phyloP scores from a whole-genome alignment of 2,113 vertebrate genomes.

The Salvelinus fontinalis region DNA sequence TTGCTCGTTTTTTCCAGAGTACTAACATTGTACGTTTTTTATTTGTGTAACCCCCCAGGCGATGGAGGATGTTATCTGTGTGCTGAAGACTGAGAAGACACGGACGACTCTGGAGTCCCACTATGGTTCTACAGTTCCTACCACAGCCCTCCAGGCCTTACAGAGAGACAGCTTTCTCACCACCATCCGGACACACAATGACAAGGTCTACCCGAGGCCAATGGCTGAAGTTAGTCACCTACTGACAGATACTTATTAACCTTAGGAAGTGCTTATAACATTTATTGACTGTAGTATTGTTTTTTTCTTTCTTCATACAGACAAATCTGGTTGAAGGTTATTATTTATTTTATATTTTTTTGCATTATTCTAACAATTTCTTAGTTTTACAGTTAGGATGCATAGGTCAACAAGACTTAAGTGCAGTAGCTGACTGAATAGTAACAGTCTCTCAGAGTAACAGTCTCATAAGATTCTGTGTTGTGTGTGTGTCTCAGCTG shows the following conservation, averaged over 20 bases:
- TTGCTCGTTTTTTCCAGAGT: no score
- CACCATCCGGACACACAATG: slow-evolving; percentile 75
- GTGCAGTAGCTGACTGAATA: no score
- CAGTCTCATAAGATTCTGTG: no score
- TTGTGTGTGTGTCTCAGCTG: slow-evolving; percentile 74
- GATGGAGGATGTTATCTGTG: slow-evolving; percentile 91
- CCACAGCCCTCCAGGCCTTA: slow-evolving; percentile 84
- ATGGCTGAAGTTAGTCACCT: slow-evolving; percentile 84
- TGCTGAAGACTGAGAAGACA: slow-evolving; percentile 86
- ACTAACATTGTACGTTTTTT: no score
- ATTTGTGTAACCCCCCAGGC: slow-evolving; percentile 73
- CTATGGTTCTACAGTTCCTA: slow-evolving; percentile 82
- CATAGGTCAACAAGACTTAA: no score
- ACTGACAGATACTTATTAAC: background rate
- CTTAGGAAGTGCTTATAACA: background rate
- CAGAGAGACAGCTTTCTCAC: slow-evolving; percentile 84
- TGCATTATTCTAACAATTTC: no score
- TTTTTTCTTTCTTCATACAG: background rate
- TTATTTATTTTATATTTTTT: no score
- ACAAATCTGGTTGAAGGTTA: no score
- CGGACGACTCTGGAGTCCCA: slow-evolving; percentile 83
- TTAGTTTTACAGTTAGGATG: no score
- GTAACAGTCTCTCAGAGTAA: no score
- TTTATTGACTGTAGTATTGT: background rate
- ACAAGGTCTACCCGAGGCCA: slow-evolving; percentile 89